Evolutionary conservation across 2,113 vertebrate genomes (phyloP), one percentile per base, ranked within the genome.

Genomic region (Ursus arctos): DNA sequence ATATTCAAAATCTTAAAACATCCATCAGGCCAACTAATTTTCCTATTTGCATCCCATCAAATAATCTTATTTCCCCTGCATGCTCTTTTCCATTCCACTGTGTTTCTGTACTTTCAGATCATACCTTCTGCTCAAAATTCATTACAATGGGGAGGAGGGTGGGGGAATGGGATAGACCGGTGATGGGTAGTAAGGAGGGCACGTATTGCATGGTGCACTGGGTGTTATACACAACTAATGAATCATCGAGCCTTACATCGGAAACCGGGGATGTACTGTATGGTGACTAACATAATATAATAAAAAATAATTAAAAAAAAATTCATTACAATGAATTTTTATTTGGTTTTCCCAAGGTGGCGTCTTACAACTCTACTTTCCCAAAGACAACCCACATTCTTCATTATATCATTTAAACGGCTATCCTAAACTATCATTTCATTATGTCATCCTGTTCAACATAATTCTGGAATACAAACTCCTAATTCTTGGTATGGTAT

Each of bases 1-100:
- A 84, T 57, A 86, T 82, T 89, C 22, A 72, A 96, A 94, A 57
- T 28, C 53, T 47, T 72, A 4, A 31, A 95, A 47, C 26, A 91
- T 18, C 67, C 18, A 21, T 7, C 19, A 24, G 26, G 53, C 3
- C 36, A 93, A n/a, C 18, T 51, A 40, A 53, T 96, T 91, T 80
- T 89, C 36, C 22, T 82, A 49, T 3, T 88, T 31, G 59, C 7
- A 87, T 49, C 15, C 8, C 71, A 67, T 76, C 18, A 94, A 86
- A 79, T 61, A 92, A 82, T 55, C 21, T n/a, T 76, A 40, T 22
- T 49, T 65, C 51, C 21, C 31, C 7, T 81, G 7, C 40, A 11
- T 82, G 12, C 51, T 74, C 24, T 88, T 94, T 55, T 33, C 24
- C 19, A 74, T 49, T 85, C 11, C 1, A 31, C 4, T 43, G 12